These are phyloP conservation scores for Tethea ocularis DNA, from an alignment of 2,888 invertebrate genomes.

Conservation along the genomic window DNA sequence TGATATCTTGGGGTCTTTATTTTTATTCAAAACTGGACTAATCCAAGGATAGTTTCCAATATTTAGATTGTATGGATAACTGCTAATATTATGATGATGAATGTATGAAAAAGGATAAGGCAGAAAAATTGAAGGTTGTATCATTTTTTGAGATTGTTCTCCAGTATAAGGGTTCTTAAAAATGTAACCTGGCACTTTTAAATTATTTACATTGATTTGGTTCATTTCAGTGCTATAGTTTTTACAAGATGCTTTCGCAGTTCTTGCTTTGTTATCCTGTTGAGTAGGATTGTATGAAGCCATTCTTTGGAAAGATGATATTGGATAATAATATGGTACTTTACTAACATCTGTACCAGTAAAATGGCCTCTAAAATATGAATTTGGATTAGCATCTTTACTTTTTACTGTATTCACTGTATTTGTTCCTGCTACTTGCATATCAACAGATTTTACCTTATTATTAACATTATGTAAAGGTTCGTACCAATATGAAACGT, in stretches of 20 bases:
- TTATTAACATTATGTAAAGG: conserved; percentile 37
- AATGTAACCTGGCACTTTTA: conserved; percentile 23
- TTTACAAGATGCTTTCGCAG: conserved; percentile 11
- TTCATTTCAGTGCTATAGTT: not conserved
- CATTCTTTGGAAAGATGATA: conserved; percentile 54
- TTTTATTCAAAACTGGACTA: conserved; percentile 35
- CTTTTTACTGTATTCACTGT: conserved; percentile 22
- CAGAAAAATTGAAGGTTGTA: conserved; percentile 43
- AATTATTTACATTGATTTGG: conserved; percentile 5
- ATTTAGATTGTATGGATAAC: conserved; percentile 32
- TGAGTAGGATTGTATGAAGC: conserved; percentile 51
- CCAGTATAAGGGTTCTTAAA: conserved; percentile 27
- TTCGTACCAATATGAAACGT: conserved; percentile 56
- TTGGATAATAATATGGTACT: conserved; percentile 60
- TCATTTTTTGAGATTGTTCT: conserved; percentile 28
- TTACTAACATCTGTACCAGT: conserved; percentile 44
- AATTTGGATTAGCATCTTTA: conserved; percentile 18
- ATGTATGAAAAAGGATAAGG: conserved; percentile 62
- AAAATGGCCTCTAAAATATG: conserved; percentile 43
- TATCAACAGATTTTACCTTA: conserved; percentile 32
- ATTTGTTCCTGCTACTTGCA: conserved; percentile 34
- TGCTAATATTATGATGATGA: conserved; percentile 44
- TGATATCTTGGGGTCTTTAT: conserved; percentile 21
- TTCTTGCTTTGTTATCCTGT: conserved; percentile 15
- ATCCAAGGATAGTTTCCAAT: conserved; percentile 35